Base-by-base conservation (phyloP, 2,797 vertebrate genomes). In the Scarus forsteni region DNA sequence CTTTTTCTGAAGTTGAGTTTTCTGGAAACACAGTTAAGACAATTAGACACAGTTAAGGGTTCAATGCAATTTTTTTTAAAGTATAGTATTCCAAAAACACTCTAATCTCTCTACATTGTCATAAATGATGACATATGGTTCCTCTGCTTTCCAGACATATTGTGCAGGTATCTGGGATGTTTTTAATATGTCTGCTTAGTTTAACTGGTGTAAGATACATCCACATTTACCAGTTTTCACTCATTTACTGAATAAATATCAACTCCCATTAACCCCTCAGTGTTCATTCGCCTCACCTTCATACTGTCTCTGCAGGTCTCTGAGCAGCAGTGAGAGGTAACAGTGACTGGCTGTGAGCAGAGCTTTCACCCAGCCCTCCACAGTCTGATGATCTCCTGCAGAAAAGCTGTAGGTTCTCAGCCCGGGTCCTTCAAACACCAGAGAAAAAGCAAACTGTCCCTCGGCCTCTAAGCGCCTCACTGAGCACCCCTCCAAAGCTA, bases 401-500 rank as follows among this genome's bases (percentile, higher is more conserved):
- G 95, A 94, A 53, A 99, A 93, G 36, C 94, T 92, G 0, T 98
- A 97, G 11, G 88, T 90, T 40, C 79, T 90, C 1, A 96, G 93
- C n/a, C 94, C 94, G 7, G 96, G 1, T 63, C 95, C 95, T 0
- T 94, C 89, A 0, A 98, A 99, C 81, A 93, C 91, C 75, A 99
- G 89, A 18, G 94, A 94, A 0, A 99, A 97, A 67, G 95, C 92
- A 0, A 96, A 96, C 63, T 94, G 94, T 60, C 94, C 94, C 0
- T 93, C 90, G 19, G 92, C 89, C 77, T 97, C 96, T 0, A 93
- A 94, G 40, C 93, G 85, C 69, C 95, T 96, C 48, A 99, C 95
- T 0, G 93, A 93, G 80, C 97, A 98, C 38, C 97, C 96, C 83
- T 99, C 98, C 83, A 99, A 90, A 49, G 98, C 96, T 34, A 99